Conservation (phyloP, 1,140 invertebrate genomes). For the Dryas iulia region DNA sequence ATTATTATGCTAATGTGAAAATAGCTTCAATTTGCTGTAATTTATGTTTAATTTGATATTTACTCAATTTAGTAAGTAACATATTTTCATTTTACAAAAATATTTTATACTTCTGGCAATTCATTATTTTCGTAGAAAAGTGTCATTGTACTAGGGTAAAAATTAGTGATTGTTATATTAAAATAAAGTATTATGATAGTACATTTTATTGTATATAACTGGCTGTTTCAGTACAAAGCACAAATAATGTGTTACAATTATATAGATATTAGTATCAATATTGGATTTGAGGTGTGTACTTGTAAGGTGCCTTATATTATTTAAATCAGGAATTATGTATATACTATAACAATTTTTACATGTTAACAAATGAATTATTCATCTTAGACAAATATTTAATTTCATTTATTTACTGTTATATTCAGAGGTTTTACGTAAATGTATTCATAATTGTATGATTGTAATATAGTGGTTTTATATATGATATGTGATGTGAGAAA, state of each 20-base stretch:
- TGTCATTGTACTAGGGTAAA: background rate
- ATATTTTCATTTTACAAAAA: background rate
- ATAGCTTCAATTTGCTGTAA: slow-evolving; percentile 5
- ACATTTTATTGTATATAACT: slow-evolving; percentile 10
- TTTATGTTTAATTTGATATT: background rate
- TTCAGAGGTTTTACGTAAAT: slow-evolving; percentile 25
- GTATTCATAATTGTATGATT: slow-evolving; percentile 33
- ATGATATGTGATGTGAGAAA: slow-evolving; percentile 32
- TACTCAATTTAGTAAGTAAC: background rate
- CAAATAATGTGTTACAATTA: slow-evolving; percentile 24
- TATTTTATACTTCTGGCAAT: background rate
- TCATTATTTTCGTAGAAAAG: background rate
- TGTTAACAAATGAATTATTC: slow-evolving; percentile 28
- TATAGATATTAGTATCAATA: slow-evolving; percentile 16
- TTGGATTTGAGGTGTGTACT: slow-evolving; percentile 30
- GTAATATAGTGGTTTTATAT: slow-evolving; percentile 27
- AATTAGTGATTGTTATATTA: background rate
- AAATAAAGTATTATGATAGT: background rate
- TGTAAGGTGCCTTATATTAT: slow-evolving; percentile 37
- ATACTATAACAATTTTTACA: slow-evolving; percentile 22
- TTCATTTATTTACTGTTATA: slow-evolving; percentile 22
- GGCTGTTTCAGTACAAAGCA: slow-evolving; percentile 29
- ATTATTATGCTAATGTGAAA: background rate
- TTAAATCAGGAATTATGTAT: slow-evolving; percentile 36
- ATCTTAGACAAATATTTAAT: slow-evolving; percentile 31